These are phyloP conservation scores for Heloderma charlesbogerti DNA, from an alignment of 2,113 vertebrate species.

Conservation along the genomic window DNA sequence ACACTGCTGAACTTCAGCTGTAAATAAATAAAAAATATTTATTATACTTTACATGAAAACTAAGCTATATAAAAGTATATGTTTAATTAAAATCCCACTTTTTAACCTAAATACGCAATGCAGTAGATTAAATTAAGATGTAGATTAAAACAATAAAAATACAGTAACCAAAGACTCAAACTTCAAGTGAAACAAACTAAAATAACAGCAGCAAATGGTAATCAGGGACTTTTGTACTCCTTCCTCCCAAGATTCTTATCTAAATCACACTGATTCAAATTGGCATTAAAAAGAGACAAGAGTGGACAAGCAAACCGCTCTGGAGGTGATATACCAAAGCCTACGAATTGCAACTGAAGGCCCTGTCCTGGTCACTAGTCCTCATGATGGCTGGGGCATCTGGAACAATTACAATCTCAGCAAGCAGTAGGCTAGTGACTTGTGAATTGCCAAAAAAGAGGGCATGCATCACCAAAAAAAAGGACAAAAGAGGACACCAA, in stretches of 20 bases:
- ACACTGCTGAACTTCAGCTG: too few species aligned
- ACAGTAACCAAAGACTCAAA: background rate
- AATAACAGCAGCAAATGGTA: background rate
- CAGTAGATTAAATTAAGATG: background rate
- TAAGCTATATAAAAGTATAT: background rate
- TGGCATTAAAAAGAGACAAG: background rate
- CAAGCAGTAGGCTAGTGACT: too few species aligned
- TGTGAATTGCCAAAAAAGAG: too few species aligned
- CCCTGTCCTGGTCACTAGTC: too few species aligned
- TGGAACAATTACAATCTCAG: too few species aligned
- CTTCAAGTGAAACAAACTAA: background rate
- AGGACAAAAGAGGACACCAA: too few species aligned
- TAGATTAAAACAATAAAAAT: background rate
- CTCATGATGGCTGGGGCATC: too few species aligned
- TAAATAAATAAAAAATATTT: too few species aligned
- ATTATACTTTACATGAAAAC: too few species aligned
- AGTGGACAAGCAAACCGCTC: background rate
- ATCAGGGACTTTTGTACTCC: background rate
- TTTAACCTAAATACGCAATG: background rate
- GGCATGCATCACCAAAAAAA: too few species aligned
- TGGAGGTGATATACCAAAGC: background rate
- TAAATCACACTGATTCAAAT: too few species aligned
- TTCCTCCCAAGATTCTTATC: background rate
- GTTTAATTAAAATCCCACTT: background rate
- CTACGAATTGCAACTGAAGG: too few species aligned